Conservation (phyloP, 2,113 vertebrate species). For the Thalassarche chlororhynchos region DNA sequence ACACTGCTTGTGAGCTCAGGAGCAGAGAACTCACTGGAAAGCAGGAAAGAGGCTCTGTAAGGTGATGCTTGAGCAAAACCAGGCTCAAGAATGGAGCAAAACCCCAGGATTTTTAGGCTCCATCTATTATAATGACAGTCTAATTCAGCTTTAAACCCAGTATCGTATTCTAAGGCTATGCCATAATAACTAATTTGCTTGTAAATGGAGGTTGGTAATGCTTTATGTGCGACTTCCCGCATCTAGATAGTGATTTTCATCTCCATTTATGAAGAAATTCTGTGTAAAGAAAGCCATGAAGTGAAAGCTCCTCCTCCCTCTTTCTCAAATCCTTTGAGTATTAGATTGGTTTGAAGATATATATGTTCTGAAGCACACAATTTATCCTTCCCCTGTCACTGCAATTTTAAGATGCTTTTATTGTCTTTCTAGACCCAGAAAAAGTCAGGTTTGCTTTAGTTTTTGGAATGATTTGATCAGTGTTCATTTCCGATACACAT, state of each 20-base stretch:
- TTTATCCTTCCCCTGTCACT: neutral
- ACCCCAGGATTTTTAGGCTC: neutral
- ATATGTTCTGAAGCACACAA: neutral
- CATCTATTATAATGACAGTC: neutral
- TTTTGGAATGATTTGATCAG: neutral
- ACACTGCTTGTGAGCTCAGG: neutral
- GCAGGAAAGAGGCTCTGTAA: neutral
- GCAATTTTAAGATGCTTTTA: neutral
- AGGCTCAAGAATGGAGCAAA: neutral
- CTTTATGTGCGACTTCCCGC: neutral
- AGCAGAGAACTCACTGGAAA: neutral
- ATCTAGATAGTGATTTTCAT: neutral
- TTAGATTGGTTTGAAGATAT: neutral
- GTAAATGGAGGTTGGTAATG: conserved; percentile 2
- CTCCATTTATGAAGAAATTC: conserved; percentile 10
- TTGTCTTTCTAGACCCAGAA: neutral
- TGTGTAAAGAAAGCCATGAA: neutral
- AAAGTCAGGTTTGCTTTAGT: neutral
- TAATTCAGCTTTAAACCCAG: neutral
- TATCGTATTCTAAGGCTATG: neutral
- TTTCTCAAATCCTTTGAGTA: neutral
- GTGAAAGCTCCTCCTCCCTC: neutral
- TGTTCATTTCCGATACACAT: neutral
- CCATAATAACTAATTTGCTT: conserved; percentile 18
- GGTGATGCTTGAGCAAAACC: neutral